Conservation (phyloP, 2,888 invertebrate species). For the Aspidiotus rigidus region DNA sequence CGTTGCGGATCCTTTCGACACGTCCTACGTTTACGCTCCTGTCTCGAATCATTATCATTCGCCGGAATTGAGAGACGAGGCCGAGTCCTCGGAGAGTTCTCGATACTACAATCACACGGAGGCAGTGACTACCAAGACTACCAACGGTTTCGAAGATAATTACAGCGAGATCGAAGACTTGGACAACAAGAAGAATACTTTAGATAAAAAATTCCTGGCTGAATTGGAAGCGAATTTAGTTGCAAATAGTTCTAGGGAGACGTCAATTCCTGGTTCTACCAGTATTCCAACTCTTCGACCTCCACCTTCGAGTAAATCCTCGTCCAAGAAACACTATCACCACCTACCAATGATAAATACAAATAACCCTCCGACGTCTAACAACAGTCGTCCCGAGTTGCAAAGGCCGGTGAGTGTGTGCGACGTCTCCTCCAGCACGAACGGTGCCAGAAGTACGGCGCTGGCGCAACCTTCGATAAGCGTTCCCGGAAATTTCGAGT, state of each 20-base stretch:
- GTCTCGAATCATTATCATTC: slow-evolving; percentile 7
- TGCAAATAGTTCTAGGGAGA: slow-evolving; percentile 41
- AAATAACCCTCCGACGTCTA: not conserved
- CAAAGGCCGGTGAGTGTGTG: slow-evolving; percentile 22
- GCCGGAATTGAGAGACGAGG: not conserved
- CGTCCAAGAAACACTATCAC: slow-evolving; percentile 37
- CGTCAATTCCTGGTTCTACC: slow-evolving; percentile 36
- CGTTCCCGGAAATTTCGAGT: slow-evolving; percentile 8
- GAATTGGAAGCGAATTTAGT: slow-evolving; percentile 56
- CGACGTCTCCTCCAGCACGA: slow-evolving; percentile 4
- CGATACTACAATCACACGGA: slow-evolving; percentile 29
- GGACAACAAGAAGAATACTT: slow-evolving; percentile 18
- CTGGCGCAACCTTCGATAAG: not conserved
- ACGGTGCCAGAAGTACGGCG: slow-evolving; percentile 5
- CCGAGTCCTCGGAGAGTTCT: slow-evolving; percentile 5
- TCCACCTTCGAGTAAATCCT: slow-evolving; percentile 43
- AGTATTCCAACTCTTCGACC: slow-evolving; percentile 47
- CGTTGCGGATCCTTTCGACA: slow-evolving; percentile 58
- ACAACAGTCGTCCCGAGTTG: slow-evolving; percentile 15
- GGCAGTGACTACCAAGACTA: not conserved
- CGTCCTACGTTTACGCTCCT: slow-evolving; percentile 45
- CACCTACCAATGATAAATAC: not conserved
- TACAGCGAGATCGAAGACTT: not conserved
- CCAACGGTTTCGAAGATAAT: not conserved
- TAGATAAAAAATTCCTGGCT: slow-evolving; percentile 53